These are phyloP conservation scores for Pseudomyrmex sp. DNA, from an alignment of 1,140 invertebrate genomes.

Conservation along the genomic window DNA sequence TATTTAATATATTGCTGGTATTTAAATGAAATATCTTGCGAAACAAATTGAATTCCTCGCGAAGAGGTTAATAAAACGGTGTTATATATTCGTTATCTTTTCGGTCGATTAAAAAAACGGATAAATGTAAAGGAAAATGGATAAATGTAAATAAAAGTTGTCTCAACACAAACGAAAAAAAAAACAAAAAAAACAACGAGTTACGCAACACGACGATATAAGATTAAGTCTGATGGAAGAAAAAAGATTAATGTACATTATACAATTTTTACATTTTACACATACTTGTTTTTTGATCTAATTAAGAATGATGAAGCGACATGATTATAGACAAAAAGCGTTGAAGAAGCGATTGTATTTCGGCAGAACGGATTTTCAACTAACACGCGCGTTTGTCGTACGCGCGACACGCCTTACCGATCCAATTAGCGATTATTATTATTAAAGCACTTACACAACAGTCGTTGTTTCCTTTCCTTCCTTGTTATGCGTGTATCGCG, in stretches of 20 bases:
- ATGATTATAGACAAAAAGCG: background rate
- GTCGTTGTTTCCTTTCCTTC: slow-evolving; percentile 34
- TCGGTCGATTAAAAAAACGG: slow-evolving; percentile 28
- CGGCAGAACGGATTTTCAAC: slow-evolving; percentile 3
- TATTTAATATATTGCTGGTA: slow-evolving; percentile 46
- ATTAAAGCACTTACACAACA: slow-evolving; percentile 18
- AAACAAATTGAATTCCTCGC: slow-evolving; percentile 29
- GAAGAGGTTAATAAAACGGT: slow-evolving; percentile 3
- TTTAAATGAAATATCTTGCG: slow-evolving; percentile 23
- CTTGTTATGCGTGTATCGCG: slow-evolving; percentile 10
- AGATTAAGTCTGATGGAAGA: too few relatives aligned
- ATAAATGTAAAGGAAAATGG: background rate
- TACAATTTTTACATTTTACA: background rate
- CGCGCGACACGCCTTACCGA: slow-evolving; percentile 40
- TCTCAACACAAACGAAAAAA: background rate
- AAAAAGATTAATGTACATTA: background rate
- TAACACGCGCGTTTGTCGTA: background rate
- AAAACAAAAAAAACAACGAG: background rate
- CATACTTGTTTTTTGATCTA: background rate
- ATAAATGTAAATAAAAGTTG: background rate
- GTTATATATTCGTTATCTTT: slow-evolving; percentile 23
- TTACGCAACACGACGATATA: too few relatives aligned
- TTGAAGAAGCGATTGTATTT: background rate
- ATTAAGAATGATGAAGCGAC: background rate
- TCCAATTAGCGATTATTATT: slow-evolving; percentile 52